phyloP scores from a whole-genome alignment of 2,113 vertebrate species.

The Microcebus jonahi region DNA sequence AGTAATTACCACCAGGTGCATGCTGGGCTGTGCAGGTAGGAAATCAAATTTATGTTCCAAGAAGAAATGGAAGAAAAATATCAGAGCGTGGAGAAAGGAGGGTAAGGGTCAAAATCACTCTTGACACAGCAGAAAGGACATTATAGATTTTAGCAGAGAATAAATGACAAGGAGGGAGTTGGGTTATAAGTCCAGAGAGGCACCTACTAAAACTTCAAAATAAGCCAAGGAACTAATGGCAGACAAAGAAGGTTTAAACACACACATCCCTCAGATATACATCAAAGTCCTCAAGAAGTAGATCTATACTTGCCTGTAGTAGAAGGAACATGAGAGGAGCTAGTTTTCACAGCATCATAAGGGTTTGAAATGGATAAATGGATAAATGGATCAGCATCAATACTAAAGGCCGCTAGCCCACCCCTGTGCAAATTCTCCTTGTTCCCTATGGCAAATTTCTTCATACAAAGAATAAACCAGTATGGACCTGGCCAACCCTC shows the following conservation, averaged over 20 bases:
- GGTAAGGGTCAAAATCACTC: not conserved
- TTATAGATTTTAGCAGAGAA: not conserved
- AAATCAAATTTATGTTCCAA: not conserved
- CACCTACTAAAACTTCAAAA: not conserved
- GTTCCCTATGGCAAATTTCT: not conserved
- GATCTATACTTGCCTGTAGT: not conserved
- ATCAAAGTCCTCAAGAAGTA: not conserved
- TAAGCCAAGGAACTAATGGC: not conserved
- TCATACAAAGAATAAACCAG: not conserved
- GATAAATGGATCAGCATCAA: not conserved
- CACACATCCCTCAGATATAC: not conserved
- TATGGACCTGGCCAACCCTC: too few relatives aligned
- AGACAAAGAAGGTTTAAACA: not conserved
- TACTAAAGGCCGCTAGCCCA: not conserved
- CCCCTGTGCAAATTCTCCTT: not conserved
- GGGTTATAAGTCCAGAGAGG: not conserved
- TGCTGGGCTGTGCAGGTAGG: not conserved
- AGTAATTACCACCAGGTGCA: not conserved
- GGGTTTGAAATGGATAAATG: not conserved
- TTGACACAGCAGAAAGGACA: not conserved
- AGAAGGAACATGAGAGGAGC: not conserved
- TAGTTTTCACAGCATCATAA: not conserved
- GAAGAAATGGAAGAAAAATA: conserved; percentile 40
- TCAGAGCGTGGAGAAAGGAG: not conserved
- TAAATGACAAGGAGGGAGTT: not conserved